These are phyloP conservation scores for Mus minutoides DNA, from an alignment of 2,797 vertebrate species.

Conservation along the genomic window DNA sequence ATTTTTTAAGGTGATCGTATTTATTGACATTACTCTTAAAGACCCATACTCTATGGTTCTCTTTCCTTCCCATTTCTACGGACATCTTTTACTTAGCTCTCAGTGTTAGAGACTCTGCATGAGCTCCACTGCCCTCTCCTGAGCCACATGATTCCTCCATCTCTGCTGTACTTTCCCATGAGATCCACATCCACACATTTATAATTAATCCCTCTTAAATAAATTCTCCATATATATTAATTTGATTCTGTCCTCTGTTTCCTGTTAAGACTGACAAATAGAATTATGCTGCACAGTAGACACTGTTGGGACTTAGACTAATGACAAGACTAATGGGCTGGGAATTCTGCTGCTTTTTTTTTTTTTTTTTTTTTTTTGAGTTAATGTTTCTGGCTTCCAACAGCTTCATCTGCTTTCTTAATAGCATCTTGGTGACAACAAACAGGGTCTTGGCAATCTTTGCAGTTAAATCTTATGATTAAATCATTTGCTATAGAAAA, in stretches of 20 bases:
- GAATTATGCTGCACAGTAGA: not conserved
- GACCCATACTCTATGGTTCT: not conserved
- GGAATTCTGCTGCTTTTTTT: slow-evolving; percentile 1
- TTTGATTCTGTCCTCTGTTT: slow-evolving; percentile 2
- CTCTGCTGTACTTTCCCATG: not conserved
- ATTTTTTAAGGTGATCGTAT: not conserved
- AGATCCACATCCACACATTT: not conserved
- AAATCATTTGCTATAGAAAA: slow-evolving; percentile 26
- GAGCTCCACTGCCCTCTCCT: not conserved
- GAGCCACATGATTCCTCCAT: not conserved
- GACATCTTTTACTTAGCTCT: not conserved
- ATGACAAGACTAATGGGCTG: slow-evolving; percentile 5
- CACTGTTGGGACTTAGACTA: slow-evolving; percentile 4
- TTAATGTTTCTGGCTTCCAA: slow-evolving; percentile 16
- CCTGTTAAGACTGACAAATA: slow-evolving; percentile 1
- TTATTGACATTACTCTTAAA: not conserved
- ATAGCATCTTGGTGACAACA: slow-evolving; percentile 26
- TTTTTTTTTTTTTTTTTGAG: not conserved
- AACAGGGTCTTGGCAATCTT: slow-evolving; percentile 7
- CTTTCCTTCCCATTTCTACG: not conserved
- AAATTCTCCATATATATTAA: not conserved
- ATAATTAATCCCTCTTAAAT: slow-evolving; percentile 47
- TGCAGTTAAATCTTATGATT: slow-evolving; percentile 25
- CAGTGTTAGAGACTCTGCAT: not conserved
- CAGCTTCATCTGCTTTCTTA: not conserved